Evolutionary conservation across 2,113 vertebrate species (phyloP), one percentile per base, ranked within the genome.

Genomic region (Cavia aperea): DNA sequence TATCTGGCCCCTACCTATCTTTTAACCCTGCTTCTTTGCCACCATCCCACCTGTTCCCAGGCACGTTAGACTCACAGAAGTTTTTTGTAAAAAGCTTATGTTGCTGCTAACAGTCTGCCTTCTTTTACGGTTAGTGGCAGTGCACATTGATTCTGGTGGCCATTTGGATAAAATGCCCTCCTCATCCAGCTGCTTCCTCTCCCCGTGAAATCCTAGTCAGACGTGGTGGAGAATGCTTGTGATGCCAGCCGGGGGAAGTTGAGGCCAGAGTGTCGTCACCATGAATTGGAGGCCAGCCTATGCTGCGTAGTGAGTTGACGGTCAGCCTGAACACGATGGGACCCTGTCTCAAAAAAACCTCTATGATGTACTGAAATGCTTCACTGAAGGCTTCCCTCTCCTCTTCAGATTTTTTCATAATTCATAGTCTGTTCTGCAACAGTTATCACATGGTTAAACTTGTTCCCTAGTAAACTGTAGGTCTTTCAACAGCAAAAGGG

Each of bases 11-110:
- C 36, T 65, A 31, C 63, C 46, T 92, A 16, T 43, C 33, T 91
- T 90, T 63, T 19, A 83, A 12, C 9, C 51, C 51, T 88, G 43
- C 24, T 81, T 86, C 36, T 49, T 81, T 87, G 23, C 73, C 51
- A 81, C 26, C 51, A 1, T 70, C 43, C n/a, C 58, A 29, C 70
- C n/a, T 70, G 18, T 89, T 82, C 7, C 65, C 31, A 9, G 94
- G 81, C 31, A 75, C 65, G 88, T 94, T 81, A 86, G 70, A 91
- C 51, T 89, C 88, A 56, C 33, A 46, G 75, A 93, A 54, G 51
- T 54, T 54, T 54, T 54, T 54, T 54, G 51, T 54, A 54, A 54
- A 65, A 65, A 12, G 88, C 16, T 58, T 58, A 2, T 62, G 18
- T 46, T 81, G 46, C 87, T 88, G 62, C 78, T 63, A 66, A 78